A percentile compares a stretch with the other conserved stretches of the same genome.
Conservation (phyloP, 2,797 vertebrate genomes). For the Catostomus latipinnis region DNA sequence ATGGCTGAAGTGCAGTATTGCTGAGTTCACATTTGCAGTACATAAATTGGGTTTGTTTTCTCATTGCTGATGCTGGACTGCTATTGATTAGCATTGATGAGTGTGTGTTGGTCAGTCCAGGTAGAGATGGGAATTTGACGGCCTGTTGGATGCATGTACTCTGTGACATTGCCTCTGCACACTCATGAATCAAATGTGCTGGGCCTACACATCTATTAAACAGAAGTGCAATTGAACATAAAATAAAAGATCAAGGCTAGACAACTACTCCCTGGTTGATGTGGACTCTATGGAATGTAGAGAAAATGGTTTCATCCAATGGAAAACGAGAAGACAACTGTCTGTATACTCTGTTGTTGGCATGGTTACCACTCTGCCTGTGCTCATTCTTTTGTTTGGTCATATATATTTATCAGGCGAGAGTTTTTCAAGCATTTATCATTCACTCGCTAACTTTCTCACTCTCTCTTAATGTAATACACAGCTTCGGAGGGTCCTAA, state of each 20-base stretch:
- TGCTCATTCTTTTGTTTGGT: constrained; percentile 51
- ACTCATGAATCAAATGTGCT: constrained; percentile 36
- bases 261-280: constrained; percentile 24
- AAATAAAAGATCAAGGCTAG: constrained; percentile 39
- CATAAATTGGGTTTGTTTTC: constrained; percentile 51
- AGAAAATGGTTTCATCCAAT: constrained; percentile 43
- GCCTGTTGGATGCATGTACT: constrained; percentile 10
- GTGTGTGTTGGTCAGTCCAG: neutral
- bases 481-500: constrained; percentile 39
- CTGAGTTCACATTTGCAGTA: constrained; percentile 44
- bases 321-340: constrained; percentile 44
- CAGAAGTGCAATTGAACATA: constrained; percentile 11
- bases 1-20: constrained; percentile 38
- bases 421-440: constrained; percentile 62
- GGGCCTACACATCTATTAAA: constrained; percentile 19
- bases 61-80: constrained; percentile 19
- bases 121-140: constrained; percentile 33
- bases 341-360: constrained; percentile 73
- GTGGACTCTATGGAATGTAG: constrained; percentile 25
- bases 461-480: constrained; percentile 34
- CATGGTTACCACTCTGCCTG: constrained; percentile 73
- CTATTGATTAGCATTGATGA: constrained; percentile 46
- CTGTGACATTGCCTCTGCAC: neutral
- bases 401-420: constrained; percentile 55
- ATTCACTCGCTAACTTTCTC: constrained; percentile 59